Percentiles rank a stretch among this genome's conserved stretches.
These are phyloP conservation scores for Carassius auratus DNA, from an alignment of 2,113 vertebrate genomes.

Conservation along the genomic window DNA sequence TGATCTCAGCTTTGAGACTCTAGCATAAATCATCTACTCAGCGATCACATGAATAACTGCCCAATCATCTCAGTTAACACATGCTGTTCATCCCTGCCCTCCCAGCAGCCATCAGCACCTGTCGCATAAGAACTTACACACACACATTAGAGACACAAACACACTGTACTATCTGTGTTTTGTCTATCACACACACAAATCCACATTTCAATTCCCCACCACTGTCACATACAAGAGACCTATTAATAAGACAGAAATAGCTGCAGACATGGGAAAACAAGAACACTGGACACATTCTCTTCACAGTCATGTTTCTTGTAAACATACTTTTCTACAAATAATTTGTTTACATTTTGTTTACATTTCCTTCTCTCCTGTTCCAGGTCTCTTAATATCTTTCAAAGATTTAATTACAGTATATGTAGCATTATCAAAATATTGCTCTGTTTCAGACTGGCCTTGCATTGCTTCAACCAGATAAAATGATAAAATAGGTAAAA, in stretches of 20 bases:
- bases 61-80: conserved; percentile 79
- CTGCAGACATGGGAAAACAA: conserved; percentile 74
- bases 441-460: background rate
- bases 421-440: too few species aligned
- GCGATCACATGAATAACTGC: conserved; percentile 73
- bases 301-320: background rate
- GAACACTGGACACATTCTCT: background rate
- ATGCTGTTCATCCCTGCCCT: conserved; percentile 73
- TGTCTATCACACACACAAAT: conserved; percentile 35
- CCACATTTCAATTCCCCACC: conserved; percentile 32
- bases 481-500: too few species aligned
- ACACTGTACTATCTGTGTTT: conserved; percentile 11
- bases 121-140: background rate
- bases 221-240: conserved; percentile 39
- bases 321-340: background rate
- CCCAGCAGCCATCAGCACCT: conserved; percentile 73
- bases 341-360: too few species aligned
- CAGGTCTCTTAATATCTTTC: background rate
- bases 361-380: too few species aligned
- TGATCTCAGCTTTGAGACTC: conserved; percentile 59
- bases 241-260: conserved; percentile 76
- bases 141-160: conserved; percentile 26
- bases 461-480: background rate
- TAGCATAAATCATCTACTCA: conserved; percentile 69
- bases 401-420: background rate